These are phyloP conservation scores for Mugil cephalus DNA, from an alignment of 2,113 vertebrate species.

Conservation along the genomic window DNA sequence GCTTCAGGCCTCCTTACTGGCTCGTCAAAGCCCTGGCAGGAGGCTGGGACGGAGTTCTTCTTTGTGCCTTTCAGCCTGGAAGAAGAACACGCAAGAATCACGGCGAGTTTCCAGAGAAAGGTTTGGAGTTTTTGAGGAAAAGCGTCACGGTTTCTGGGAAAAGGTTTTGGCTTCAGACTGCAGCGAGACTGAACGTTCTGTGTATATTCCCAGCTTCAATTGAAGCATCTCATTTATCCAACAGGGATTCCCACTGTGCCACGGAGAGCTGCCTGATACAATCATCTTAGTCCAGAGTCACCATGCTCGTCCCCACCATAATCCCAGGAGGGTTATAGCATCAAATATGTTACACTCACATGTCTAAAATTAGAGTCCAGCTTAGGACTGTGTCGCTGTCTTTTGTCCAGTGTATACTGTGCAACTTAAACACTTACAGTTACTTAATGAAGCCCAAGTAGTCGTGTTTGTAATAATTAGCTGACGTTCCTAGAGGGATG, in stretches of 20 bases:
- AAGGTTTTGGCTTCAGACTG: background rate
- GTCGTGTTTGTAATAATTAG: conserved; percentile 28
- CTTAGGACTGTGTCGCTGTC: background rate
- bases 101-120: too few species aligned
- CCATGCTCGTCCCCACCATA: too few species aligned
- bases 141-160: conserved; percentile 6
- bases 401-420: background rate
- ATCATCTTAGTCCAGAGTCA: background rate
- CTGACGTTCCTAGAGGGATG: conserved; percentile 8
- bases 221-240: conserved; percentile 9
- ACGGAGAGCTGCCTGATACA: conserved; percentile 4
- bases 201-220: conserved; percentile 20
- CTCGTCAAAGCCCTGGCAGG: background rate
- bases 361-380: background rate
- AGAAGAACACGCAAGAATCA: conserved; percentile 3
- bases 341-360: background rate
- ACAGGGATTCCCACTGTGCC: conserved; percentile 5
- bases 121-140: background rate
- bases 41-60: background rate
- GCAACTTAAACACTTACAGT: conserved; percentile 9
- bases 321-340: conserved; percentile 6
- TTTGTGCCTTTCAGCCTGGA: background rate
- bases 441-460: conserved; percentile 11
- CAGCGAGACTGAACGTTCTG: background rate
- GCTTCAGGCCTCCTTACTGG: background rate